Percentiles rank a stretch among this genome's conserved stretches.
Conservation (phyloP, 92 coral and sea anemone species). For the Parazoanthus atlanticus region DNA sequence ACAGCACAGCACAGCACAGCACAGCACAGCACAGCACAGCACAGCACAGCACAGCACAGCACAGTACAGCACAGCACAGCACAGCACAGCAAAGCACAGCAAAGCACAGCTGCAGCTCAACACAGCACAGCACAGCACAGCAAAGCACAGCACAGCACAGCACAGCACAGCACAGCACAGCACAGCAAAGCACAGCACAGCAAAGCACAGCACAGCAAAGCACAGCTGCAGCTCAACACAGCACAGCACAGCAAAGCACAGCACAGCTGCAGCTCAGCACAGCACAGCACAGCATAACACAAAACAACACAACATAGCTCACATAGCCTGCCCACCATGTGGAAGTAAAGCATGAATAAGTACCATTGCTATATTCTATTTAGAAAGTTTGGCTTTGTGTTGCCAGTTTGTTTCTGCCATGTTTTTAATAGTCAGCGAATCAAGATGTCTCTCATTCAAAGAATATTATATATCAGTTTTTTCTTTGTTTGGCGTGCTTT, state of each 20-base stretch:
- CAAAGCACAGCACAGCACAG: neutral
- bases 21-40: neutral
- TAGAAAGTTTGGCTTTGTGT: no score
- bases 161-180: neutral
- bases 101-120: neutral
- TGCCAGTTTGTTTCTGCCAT: neutral
- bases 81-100: no score
- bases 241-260: no score
- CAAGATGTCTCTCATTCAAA: no score
- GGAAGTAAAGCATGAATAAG: no score
- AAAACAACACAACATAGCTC: no score
- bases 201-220: no score
- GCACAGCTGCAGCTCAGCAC: neutral
- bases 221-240: no score
- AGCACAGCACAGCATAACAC: neutral
- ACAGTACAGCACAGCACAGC: neutral
- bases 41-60: neutral
- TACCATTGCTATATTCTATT: neutral
- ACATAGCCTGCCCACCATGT: no score
- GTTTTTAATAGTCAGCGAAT: no score
- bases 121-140: neutral
- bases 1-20: neutral
- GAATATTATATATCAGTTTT: no score
- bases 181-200: neutral
- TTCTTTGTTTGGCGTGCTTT: no score